Evolutionary conservation across 2,113 vertebrate species (phyloP).

Genomic region (Aptenodytes patagonicus): DNA sequence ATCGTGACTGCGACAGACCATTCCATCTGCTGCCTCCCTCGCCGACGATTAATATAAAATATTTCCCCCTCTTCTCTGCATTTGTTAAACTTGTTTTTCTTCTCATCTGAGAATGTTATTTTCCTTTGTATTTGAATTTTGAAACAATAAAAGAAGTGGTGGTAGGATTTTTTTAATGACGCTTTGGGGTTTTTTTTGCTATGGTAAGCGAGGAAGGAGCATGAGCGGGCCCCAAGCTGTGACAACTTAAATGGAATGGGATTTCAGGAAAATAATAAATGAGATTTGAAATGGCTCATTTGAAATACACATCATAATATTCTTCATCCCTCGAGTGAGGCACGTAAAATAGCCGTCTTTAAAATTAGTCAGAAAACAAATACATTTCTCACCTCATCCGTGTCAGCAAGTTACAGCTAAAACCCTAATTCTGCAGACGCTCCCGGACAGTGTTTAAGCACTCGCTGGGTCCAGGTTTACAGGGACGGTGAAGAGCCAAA

Average conservation of each 20-base stretch:
- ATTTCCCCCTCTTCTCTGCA: background rate
- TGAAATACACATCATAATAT: background rate
- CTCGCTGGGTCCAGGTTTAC: background rate
- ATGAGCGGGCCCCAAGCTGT: background rate
- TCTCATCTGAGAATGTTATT: background rate
- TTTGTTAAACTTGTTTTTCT: background rate
- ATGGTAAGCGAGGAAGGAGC: background rate
- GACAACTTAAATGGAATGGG: background rate
- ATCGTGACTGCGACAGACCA: accelerated
- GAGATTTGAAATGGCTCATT: conserved; percentile 34
- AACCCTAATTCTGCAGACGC: background rate
- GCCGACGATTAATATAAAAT: accelerated
- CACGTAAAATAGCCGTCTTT: background rate
- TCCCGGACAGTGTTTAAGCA: accelerated
- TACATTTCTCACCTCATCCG: background rate
- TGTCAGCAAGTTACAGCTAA: background rate
- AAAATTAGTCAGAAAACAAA: conserved; percentile 17
- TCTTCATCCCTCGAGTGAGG: background rate
- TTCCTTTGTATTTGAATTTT: background rate
- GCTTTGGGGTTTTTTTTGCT: background rate
- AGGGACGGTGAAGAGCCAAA: background rate
- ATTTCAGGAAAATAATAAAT: background rate
- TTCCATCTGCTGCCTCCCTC: background rate
- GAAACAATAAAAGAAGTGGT: background rate
- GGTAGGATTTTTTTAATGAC: background rate